Percentiles rank a stretch among this genome's conserved stretches.
These are phyloP conservation scores for Limnephilus marmoratus DNA, from an alignment of 2,888 invertebrate species.

Conservation along the genomic window DNA sequence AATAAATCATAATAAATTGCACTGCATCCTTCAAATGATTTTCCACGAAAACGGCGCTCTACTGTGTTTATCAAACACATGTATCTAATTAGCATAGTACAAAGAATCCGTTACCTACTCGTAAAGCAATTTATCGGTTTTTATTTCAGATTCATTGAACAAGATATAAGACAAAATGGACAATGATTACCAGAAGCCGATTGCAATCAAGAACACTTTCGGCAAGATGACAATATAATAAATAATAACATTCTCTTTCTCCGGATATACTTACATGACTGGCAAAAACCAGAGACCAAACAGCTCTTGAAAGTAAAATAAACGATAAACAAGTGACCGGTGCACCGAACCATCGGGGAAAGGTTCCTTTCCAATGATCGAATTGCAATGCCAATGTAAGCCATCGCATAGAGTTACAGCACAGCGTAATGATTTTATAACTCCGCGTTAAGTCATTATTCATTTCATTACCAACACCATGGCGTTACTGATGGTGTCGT, in stretches of 20 bases:
- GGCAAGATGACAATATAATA: neutral
- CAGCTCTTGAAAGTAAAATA: conserved; percentile 22
- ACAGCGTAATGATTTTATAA: conserved; percentile 31
- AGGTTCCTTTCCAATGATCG: conserved; percentile 43
- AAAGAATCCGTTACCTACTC: neutral
- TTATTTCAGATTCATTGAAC: neutral
- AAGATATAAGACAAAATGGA: neutral
- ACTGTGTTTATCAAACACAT: neutral
- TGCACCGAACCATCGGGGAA: conserved; percentile 23
- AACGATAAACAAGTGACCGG: neutral
- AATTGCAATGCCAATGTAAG: conserved; percentile 5
- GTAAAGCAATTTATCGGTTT: neutral
- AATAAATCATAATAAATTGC: too few species aligned
- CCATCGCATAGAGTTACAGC: neutral
- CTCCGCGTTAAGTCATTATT: conserved; percentile 22
- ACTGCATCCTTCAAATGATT: too few species aligned
- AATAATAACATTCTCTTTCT: conserved; percentile 26
- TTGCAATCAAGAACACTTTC: neutral
- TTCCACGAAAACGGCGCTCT: too few species aligned
- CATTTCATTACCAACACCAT: conserved; percentile 20
- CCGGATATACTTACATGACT: conserved; percentile 22
- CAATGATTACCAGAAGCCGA: neutral
- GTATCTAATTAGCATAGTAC: neutral
- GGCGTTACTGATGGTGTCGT: conserved; percentile 14
- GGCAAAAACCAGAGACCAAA: neutral